Evolutionary conservation across 2,797 vertebrate species (phyloP), one percentile per base, ranked within the genome.

Genomic region (Poeciliopsis turneri): DNA sequence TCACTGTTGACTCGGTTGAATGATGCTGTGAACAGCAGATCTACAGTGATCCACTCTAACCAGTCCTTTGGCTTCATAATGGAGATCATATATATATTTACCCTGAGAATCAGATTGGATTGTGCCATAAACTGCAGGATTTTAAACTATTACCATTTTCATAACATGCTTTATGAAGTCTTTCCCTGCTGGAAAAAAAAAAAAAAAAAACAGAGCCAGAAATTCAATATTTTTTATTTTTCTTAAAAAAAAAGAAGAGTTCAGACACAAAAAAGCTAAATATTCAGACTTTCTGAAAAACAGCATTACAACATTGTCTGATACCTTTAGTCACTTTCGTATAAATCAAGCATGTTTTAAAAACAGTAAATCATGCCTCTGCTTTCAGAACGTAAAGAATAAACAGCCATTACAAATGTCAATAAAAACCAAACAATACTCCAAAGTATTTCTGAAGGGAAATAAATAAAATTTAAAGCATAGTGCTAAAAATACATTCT

Each of bases 401-500:
- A 81, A 76, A 83, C 82, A 82, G 57, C 68, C 53, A 88, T 87
- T 82, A 92, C 83, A 87, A 87, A 89, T 75, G 77, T 78, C 78
- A 45, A n/a, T 12, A 72, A 70, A 76, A 78, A 72, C 59, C 25
- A 75, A 78, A 79, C 75, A 57, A 84, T 47, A 72, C 79, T 75
- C 79, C 49, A 55, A 82, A 82, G 80, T 78, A 77, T 92, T 85
- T 91, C 84, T 87, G 82, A 83, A 88, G 95, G 93, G 93, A 96
- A 96, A 90, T 91, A 93, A 90, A 91, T 41, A 77, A 43, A 74
- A 84, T 84, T 87, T 94, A 94, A 94, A 94, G 92, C 90, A 77
- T 78, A 75, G 84, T 75, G 86, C 84, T 83, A 87, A 75, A 89
- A 95, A 95, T 96, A 96, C 95, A 97, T 97, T 97, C 94, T 88